A percentile compares a stretch with the other conserved stretches of the same genome.
Evolutionary conservation across 2,888 invertebrate genomes (phyloP).

Genomic region (Monoplex corrugatus): DNA sequence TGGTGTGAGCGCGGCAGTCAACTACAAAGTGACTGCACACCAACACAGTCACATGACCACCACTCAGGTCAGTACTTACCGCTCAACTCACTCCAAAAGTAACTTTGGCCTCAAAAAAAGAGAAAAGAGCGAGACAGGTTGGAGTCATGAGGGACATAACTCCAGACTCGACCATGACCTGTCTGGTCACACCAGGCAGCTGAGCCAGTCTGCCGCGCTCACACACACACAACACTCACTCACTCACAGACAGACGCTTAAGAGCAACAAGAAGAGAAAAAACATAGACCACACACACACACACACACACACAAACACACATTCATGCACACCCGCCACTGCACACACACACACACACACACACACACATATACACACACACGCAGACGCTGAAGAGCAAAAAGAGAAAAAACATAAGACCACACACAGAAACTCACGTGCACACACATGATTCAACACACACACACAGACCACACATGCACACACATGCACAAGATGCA

Average conservation of each 20-base stretch:
- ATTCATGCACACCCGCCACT: background rate
- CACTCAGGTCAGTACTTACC: slow-evolving; percentile 32
- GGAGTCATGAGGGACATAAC: slow-evolving; percentile 43
- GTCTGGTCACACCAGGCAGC: slow-evolving; percentile 45
- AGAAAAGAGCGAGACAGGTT: slow-evolving; percentile 37
- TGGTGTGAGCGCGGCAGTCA: background rate
- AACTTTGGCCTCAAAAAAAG: slow-evolving; percentile 45
- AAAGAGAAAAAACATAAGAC: no score
- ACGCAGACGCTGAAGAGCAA: background rate
- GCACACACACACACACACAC: slow-evolving; percentile 9
- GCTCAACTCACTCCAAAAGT: slow-evolving; percentile 29
- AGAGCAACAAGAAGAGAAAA: slow-evolving; percentile 33
- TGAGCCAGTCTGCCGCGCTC: slow-evolving; percentile 37
- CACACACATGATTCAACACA: background rate
- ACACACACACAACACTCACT: no score
- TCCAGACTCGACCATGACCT: slow-evolving; percentile 45
- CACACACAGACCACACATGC: background rate
- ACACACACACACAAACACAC: slow-evolving; percentile 1
- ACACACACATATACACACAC: background rate
- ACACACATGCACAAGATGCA: background rate
- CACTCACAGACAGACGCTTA: slow-evolving; percentile 27
- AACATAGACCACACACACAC: slow-evolving; percentile 29
- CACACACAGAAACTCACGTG: background rate
- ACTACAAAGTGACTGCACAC: slow-evolving; percentile 23
- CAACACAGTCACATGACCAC: background rate